Evolutionary conservation across 1,140 invertebrate species (phyloP), one percentile per base, ranked within the genome.

Genomic region (Mylabris phalerata): DNA sequence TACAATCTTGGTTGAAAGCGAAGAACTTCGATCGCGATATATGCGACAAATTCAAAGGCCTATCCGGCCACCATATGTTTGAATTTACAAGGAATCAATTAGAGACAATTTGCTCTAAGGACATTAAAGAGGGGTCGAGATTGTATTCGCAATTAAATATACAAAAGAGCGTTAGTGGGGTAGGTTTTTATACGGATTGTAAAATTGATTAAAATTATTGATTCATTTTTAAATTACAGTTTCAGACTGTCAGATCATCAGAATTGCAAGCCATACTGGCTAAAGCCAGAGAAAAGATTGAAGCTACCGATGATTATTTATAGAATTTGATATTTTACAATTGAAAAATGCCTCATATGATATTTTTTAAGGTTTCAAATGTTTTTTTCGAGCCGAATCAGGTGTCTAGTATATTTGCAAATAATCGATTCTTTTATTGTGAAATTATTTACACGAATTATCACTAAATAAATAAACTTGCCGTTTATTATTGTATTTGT

Each of bases 121-220:
- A 32, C 7, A 32, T 32, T 32, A 76, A 82, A 32, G 89, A 92
- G 69, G 90, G 89, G 43, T 78, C 79, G 59, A 78, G 87, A 4
- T 78, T 93, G 4, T 82, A 85, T 64, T 86, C 85, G 42, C 88
- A 90, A 69, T 75, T 93, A 24, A 82, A 84, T 1, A 78, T 91
- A 50, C 89, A 90, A 67, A 80, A 87, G 65, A 89, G 84, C 68
- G 80, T 86, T 40, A 85, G 82, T 62, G 87, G 87, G 77, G 90
- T 92, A 80, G 80, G 77, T 75, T 26, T 26, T 19, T 47, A 25
- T 47, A 47, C 45, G 19, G 19, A 47, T 19, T 13, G 3, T 47
- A 47, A 57, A 41, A 32, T 41, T 46, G 24, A 10, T 7, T 48
- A 27, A 10, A 40, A 47, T 24, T 46, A 48, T 10, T 11, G 13